phyloP scores from a whole-genome alignment of 2,113 vertebrate genomes.

The Macquaria australasica region DNA sequence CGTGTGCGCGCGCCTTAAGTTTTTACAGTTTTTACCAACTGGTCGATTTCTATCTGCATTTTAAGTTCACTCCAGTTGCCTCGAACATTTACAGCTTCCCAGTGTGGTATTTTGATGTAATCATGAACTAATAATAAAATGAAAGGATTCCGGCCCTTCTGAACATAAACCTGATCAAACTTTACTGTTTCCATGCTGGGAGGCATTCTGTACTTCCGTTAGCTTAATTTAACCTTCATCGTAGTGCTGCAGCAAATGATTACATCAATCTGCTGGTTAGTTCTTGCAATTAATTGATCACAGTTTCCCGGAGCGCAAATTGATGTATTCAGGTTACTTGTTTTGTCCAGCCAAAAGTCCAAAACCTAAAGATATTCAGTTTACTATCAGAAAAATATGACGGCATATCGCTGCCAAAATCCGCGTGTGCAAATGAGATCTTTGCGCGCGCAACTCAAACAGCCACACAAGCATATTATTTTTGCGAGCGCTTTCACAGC shows the following conservation, averaged over 20 bases:
- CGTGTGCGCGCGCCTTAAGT: conserved; percentile 23
- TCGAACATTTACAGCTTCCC: background rate
- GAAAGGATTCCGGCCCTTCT: background rate
- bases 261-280: background rate
- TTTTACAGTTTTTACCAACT: conserved; percentile 44
- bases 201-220: background rate
- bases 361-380: too few relatives aligned
- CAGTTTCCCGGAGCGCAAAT: too few relatives aligned
- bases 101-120: background rate
- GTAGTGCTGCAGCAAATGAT: background rate
- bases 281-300: background rate
- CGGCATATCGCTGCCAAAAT: too few relatives aligned
- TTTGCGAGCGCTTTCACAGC: too few relatives aligned
- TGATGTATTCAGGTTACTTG: too few relatives aligned
- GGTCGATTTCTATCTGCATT: conserved; percentile 26
- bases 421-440: too few relatives aligned
- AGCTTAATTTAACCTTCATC: conserved; percentile 3
- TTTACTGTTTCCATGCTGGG: background rate
- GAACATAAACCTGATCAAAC: background rate
- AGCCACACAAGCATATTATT: too few relatives aligned
- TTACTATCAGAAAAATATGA: too few relatives aligned
- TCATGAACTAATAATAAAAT: background rate
- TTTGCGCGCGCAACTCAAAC: too few relatives aligned
- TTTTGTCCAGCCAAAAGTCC: too few relatives aligned
- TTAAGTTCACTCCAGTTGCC: background rate